Base-by-base conservation (phyloP, 2,797 vertebrate genomes). In the Caiman crocodilus region DNA sequence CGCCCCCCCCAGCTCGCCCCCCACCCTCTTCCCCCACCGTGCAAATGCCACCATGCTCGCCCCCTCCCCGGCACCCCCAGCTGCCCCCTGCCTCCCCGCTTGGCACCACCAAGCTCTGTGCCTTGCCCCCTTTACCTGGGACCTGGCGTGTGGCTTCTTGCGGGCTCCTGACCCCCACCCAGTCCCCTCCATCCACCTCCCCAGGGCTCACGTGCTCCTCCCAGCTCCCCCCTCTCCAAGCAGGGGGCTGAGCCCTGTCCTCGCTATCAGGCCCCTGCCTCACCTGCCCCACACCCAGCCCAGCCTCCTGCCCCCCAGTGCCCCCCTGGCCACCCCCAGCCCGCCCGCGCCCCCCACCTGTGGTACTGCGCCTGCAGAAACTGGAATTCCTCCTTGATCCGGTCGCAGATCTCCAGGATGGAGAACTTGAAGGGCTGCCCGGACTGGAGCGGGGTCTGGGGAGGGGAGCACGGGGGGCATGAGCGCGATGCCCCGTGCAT, bases 321-420 rank as follows among this genome's bases (percentile, higher is more conserved):
- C 12, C 69, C 23, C 67, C 30, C 28, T n/a, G 1, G 26, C 63
- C 14, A 56, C 42, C 35, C 9, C 58, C 9, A 26, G 20, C 1
- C 23, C 58, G 18, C 42, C 5, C 26, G 59, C 7, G 6, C 30
- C 74, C 50, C 90, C 14, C 89, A 95, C 94, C 94, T 88, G 93
- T 99, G 99, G 96, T 99, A 99, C 93, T 99, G 99, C 15, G 99
- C 99, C 98, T 99, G 99, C 75, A 99, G 98, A 93, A 99, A 99
- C 98, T 99, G 99, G 88, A 99, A 99, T 95, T 99, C 99, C 96
- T 99, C 99, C 95, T 99, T 99, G 96, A 99, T 99, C 60, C 98
- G 98, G 92, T 99, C 98, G 95, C 99, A 98, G 35, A 98, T 99
- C 97, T 99, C 99, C 98, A 98, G 94, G 90, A 99, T 98, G n/a